Evolutionary conservation across 2,113 vertebrate genomes (phyloP).

Genomic region (Xiphophorus couchianus): DNA sequence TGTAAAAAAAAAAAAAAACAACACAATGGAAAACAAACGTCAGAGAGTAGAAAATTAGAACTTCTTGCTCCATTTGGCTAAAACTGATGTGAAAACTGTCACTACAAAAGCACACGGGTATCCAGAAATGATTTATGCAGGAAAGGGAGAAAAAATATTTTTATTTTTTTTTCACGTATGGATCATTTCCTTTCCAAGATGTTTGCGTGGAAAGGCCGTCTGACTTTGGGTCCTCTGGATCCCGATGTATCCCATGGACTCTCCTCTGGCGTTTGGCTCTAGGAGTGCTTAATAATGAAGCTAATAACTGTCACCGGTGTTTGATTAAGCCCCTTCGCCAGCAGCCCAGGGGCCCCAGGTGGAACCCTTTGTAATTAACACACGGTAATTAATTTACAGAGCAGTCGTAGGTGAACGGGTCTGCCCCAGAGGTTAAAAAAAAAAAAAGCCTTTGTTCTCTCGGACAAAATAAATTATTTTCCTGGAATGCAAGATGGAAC

Average conservation of each 20-base stretch:
- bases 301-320: constrained; percentile 75
- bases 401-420: constrained; percentile 44
- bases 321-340: constrained; percentile 71
- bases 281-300: constrained; percentile 65
- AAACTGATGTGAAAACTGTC: constrained; percentile 40
- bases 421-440: constrained; percentile 49
- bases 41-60: neutral
- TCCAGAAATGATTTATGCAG: constrained; percentile 30
- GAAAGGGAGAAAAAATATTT: neutral
- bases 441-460: constrained; percentile 40
- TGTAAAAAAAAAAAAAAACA: constrained; percentile 5
- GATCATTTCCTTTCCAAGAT: constrained; percentile 8
- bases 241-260: constrained; percentile 34
- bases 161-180: neutral
- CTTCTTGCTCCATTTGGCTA: constrained; percentile 5
- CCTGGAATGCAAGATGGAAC: neutral
- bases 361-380: constrained; percentile 76
- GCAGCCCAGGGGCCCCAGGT: constrained; percentile 68
- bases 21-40: constrained; percentile 7
- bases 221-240: constrained; percentile 27
- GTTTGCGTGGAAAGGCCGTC: neutral
- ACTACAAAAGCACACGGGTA: constrained; percentile 11
- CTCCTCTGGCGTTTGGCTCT: constrained; percentile 42
- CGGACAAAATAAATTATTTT: constrained; percentile 12
- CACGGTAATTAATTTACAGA: constrained; percentile 76